Evolutionary conservation across 2,888 invertebrate genomes (phyloP).

Genomic region (Hyposoter dolosus): DNA sequence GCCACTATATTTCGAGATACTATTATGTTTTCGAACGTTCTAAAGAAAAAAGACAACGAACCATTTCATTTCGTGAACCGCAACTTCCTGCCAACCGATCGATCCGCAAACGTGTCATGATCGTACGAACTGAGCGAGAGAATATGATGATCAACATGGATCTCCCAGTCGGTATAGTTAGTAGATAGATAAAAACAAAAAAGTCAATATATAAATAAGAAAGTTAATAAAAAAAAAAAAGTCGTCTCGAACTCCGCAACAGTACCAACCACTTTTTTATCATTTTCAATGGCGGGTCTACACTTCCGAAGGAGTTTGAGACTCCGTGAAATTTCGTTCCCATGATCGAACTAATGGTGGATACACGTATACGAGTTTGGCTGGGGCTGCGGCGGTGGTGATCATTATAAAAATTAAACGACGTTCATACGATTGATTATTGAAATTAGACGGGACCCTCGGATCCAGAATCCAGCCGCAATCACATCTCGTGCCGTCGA

Average conservation of each 20-base stretch:
- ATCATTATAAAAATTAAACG: constrained; percentile 85
- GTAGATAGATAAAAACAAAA: background rate
- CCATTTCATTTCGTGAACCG: constrained; percentile 38
- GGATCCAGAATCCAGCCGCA: constrained; percentile 28
- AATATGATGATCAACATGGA: constrained; percentile 6
- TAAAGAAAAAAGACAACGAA: constrained; percentile 5
- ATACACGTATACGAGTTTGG: constrained; percentile 24
- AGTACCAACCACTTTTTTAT: constrained; percentile 32
- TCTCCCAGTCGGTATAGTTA: constrained; percentile 15
- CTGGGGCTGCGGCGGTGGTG: constrained; percentile 72
- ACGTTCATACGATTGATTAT: constrained; percentile 85
- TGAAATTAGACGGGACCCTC: constrained; percentile 80
- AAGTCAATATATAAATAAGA: background rate
- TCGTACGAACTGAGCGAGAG: background rate
- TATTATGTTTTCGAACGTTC: constrained; percentile 11
- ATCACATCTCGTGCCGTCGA: constrained; percentile 46
- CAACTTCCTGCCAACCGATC: constrained; percentile 35
- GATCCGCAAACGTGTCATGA: constrained; percentile 9
- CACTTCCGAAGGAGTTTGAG: constrained; percentile 6
- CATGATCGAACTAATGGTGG: constrained; percentile 49
- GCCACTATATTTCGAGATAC: background rate
- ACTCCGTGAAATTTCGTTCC: constrained; percentile 57
- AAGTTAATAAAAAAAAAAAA: background rate
- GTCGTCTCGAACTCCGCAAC: background rate
- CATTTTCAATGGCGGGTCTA: constrained; percentile 35